Evolutionary conservation across 1,140 invertebrate genomes (phyloP), one percentile per base, ranked within the genome.

Genomic region (Temnothorax nylanderi): DNA sequence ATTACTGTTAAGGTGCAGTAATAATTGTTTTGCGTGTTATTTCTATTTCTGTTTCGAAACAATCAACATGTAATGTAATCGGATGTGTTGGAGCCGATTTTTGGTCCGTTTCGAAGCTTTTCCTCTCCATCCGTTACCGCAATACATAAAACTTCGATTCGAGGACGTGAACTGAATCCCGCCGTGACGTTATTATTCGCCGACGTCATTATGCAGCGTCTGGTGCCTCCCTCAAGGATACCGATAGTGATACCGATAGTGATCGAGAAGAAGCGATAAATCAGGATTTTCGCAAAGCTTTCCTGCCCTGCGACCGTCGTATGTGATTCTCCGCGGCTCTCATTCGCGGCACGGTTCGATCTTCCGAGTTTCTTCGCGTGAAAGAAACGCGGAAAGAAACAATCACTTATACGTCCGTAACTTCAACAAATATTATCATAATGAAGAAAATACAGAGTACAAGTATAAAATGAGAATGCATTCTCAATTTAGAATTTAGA

Each of bases 271-370:
- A 4, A 16, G 69, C 41, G 74, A 67, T 86, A 91, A 91, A 91
- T 91, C 88, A 91, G 86, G 88, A 89, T 74, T 87, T 89, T 76
- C 64, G 54, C n/a, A 88, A 91, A 84, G 87, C 87, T 89, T 80
- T 54, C 62, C 56, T 54, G 51, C 72, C 85, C 62, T 89, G 74
- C 74, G 81, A 90, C 26, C 72, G 82, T 87, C 87, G 75, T 47
- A 54, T 47, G 82, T 85, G 87, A 84, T 87, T 89, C 62, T 82
- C 26, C 47, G 86, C 51, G 71, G 2, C 58, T 82, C 49, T 64
- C 26, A 69, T 82, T 37, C 72, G 44, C 32, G 41, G 18, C 77
- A 74, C 77, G 49, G 51, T 49, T 60, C 58, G n/a, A 41, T 0
- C 11, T 58, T 54, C 11, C 3, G 34, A 21, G 51, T 67, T 54